phyloP scores from a whole-genome alignment of 2,797 vertebrate genomes.

The Poecilia gillii region DNA sequence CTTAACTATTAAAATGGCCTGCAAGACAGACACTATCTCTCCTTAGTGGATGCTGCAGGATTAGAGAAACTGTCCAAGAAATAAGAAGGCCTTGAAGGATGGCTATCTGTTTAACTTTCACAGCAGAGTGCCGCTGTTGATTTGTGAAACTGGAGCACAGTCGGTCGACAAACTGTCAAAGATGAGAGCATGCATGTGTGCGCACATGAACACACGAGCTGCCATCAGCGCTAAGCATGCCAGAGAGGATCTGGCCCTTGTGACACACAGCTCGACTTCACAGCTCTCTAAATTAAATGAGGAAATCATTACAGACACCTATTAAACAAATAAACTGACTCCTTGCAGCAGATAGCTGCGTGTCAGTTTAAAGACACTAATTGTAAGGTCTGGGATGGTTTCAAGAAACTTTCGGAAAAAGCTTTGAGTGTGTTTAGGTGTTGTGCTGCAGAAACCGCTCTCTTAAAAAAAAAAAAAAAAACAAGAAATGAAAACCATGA shows the following conservation, averaged over 20 bases:
- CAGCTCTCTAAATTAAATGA: conserved; percentile 73
- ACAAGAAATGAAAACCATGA: background rate
- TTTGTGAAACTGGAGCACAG: conserved; percentile 53
- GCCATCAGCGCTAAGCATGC: conserved; percentile 40
- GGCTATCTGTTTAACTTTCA: conserved; percentile 49
- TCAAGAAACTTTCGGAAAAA: conserved; percentile 17
- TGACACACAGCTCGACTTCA: conserved; percentile 59
- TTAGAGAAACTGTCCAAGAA: conserved; percentile 50
- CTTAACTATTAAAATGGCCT: background rate
- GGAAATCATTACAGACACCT: conserved; percentile 68
- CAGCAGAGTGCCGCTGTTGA: conserved; percentile 54
- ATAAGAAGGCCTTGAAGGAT: conserved; percentile 54
- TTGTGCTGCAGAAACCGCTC: conserved; percentile 1
- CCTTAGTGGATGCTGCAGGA: conserved; percentile 31
- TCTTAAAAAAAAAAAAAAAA: background rate
- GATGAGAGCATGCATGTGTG: conserved; percentile 50
- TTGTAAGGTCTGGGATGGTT: conserved; percentile 19
- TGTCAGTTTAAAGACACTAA: conserved; percentile 54
- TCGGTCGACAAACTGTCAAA: conserved; percentile 69
- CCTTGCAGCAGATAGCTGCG: conserved; percentile 36
- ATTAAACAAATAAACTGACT: conserved; percentile 54
- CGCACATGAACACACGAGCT: conserved; percentile 26
- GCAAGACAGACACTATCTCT: conserved; percentile 34
- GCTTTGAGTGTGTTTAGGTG: background rate
- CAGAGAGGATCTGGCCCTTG: conserved; percentile 62